Base-by-base conservation (phyloP, 2,113 vertebrate species). In the Pelvicachromis taeniatus region DNA sequence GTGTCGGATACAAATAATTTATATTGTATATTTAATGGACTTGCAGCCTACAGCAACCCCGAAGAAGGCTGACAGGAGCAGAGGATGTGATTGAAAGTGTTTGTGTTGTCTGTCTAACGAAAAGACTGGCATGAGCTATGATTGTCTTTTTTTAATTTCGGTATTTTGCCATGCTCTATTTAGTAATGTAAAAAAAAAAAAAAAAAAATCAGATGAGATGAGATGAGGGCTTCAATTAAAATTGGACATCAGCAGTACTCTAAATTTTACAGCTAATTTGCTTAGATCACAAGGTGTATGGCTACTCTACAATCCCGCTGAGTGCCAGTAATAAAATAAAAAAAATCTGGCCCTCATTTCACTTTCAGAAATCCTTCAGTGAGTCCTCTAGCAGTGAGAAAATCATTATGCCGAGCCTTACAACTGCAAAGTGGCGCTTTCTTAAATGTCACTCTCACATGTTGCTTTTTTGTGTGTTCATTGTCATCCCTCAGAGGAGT, bases 381-480 rank as follows among this genome's bases (percentile, higher is more conserved):
- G 50, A 87, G 82, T 59, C 70, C 58, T 81, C 31, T 26, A 52
- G 70, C 42, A n/a, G 78, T 61, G 78, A 81, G 19, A 38, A 77
- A 68, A 12, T 78, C 53, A 77, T 75, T 82, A 73, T 17, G 6
- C 4, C 56, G 10, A 54, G 87, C 52, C 53, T 89, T 80, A 73
- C 77, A 84, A 84, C 81, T 78, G 61, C 85, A 86, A 83, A 9
- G 2, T 29, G 38, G 73, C 42, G 26, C 53, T 87, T 88, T 87
- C 21, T 61, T 77, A 93, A 95, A 95, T 94, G 91, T 91, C 86
- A 94, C 50, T 21, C 59, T 89, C 81, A 83, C 75, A 78, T 82
- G 40, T 78, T 68, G 58, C 84, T 91, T 90, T 94, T 89, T 91
- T 90, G 87, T 91, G 90, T 82, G 81, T 82, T 77, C 75, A 91